Percentiles rank a stretch among this genome's conserved stretches.
These are phyloP conservation scores for Calcarius lapponicus DNA, from an alignment of 2,797 vertebrate genomes.

Conservation along the genomic window DNA sequence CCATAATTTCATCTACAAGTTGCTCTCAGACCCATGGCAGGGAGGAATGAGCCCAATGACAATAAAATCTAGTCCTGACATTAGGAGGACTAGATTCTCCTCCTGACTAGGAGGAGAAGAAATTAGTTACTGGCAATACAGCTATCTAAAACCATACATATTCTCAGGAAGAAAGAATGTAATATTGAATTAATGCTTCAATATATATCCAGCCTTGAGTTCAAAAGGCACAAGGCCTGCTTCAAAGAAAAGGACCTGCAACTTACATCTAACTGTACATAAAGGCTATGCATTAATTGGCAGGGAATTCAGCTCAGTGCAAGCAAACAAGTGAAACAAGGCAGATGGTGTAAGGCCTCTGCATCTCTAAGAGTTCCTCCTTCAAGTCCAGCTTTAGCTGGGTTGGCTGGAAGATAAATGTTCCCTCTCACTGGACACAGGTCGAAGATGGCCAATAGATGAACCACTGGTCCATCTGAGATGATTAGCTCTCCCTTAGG, in stretches of 20 bases:
- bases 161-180: background rate
- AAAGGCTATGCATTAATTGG: background rate
- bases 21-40: background rate
- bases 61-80: background rate
- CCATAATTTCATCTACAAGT: background rate
- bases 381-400: background rate
- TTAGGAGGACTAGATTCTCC: no score
- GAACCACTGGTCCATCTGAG: background rate
- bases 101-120: no score
- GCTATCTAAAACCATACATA: background rate
- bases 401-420: background rate
- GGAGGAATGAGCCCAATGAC: background rate
- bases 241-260: background rate
- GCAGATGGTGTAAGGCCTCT: background rate
- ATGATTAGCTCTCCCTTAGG: background rate
- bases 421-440: rapidly evolving
- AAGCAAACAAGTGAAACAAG: background rate
- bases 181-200: background rate
- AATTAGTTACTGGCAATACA: background rate
- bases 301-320: background rate
- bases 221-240: background rate
- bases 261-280: background rate
- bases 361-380: background rate
- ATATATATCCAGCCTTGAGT: background rate
- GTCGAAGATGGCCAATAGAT: background rate